These are phyloP conservation scores for Lobophora halterata DNA, from an alignment of 2,888 invertebrate genomes.

Conservation along the genomic window DNA sequence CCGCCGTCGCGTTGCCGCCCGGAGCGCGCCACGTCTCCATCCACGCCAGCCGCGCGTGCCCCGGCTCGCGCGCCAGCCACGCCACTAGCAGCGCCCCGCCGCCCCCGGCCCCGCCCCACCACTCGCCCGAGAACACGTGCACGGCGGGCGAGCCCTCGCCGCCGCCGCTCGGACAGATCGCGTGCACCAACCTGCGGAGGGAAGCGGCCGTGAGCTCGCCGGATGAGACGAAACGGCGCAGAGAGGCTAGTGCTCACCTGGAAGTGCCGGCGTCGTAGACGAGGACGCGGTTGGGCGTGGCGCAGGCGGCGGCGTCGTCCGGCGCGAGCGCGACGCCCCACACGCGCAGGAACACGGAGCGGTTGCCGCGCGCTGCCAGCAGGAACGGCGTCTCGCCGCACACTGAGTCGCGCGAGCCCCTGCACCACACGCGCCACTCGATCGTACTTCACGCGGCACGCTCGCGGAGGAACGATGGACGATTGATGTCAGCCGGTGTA, in stretches of 20 bases:
- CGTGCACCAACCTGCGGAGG: constrained; percentile 67
- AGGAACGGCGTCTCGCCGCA: constrained; percentile 90
- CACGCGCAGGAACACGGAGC: constrained; percentile 89
- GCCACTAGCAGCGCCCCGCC: constrained; percentile 90
- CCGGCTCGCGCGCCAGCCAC: constrained; percentile 91
- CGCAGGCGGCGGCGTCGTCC: constrained; percentile 84
- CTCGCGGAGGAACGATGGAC: too few relatives aligned
- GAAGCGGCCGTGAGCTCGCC: not conserved
- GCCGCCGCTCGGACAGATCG: constrained; percentile 85
- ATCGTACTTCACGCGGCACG: too few relatives aligned
- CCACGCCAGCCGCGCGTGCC: constrained; percentile 89
- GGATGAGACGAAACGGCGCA: not conserved
- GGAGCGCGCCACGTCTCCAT: constrained; percentile 67
- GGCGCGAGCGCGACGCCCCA: constrained; percentile 90
- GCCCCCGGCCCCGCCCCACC: constrained; percentile 83
- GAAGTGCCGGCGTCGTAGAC: constrained; percentile 89
- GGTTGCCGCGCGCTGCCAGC: constrained; percentile 88
- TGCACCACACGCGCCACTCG: constrained; percentile 77
- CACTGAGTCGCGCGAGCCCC: constrained; percentile 81
- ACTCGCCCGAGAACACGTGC: constrained; percentile 90
- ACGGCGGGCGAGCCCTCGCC: constrained; percentile 83
- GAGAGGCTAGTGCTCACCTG: constrained; percentile 39
- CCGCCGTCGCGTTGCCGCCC: constrained; percentile 47
- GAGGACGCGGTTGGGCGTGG: constrained; percentile 88
- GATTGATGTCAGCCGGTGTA: too few relatives aligned